phyloP scores from a whole-genome alignment of 1,140 invertebrate species.

The Conus ventricosus region DNA sequence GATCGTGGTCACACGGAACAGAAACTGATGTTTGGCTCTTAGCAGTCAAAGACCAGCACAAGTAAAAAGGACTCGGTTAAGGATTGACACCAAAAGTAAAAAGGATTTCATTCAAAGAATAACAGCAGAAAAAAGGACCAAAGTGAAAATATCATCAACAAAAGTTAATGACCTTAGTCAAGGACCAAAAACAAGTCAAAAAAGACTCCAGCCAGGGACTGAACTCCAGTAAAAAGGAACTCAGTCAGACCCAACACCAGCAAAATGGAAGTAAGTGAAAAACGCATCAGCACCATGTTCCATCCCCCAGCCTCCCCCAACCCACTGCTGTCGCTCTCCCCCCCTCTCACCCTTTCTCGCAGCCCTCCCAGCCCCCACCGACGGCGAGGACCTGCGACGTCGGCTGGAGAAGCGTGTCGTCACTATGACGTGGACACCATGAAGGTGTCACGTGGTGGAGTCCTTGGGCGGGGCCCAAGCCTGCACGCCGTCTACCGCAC shows the following conservation, averaged over 20 bases:
- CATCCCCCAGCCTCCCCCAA: not conserved
- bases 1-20: too few species aligned
- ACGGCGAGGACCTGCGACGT: constrained; percentile 58
- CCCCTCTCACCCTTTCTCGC: not conserved
- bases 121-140: too few species aligned
- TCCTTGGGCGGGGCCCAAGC: constrained; percentile 60
- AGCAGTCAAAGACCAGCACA: too few species aligned
- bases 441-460: constrained; percentile 67
- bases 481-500: constrained; percentile 51
- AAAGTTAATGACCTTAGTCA: too few species aligned
- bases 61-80: too few species aligned
- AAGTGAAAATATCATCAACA: too few species aligned
- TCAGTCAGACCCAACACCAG: too few species aligned
- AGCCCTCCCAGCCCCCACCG: constrained; percentile 39
- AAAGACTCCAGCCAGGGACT: not conserved
- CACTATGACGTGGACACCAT: constrained; percentile 66
- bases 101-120: too few species aligned
- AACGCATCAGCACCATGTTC: not conserved
- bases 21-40: too few species aligned
- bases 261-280: too few species aligned
- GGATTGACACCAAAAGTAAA: too few species aligned
- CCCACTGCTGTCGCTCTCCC: not conserved
- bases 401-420: constrained; percentile 62
- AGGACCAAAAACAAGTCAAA: not conserved
- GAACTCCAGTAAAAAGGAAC: not conserved